Percentiles rank a stretch among this genome's conserved stretches.
phyloP scores from a whole-genome alignment of 1,140 invertebrate species.

The Drosophila azteca region DNA sequence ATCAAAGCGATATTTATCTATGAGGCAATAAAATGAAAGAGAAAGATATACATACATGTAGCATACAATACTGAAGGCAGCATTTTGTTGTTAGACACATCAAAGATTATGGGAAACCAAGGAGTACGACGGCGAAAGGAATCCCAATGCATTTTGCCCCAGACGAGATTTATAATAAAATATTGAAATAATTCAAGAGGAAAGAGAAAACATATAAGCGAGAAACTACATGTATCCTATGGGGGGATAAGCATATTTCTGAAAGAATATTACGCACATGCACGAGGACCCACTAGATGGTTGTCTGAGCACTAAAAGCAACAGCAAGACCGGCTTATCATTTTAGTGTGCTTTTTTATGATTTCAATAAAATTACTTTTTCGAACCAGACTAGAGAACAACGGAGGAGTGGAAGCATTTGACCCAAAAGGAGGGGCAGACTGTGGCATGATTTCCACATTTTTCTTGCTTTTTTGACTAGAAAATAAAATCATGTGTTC shows the following conservation, averaged over 20 bases:
- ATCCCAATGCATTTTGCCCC: slow-evolving; percentile 32
- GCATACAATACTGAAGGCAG: not conserved
- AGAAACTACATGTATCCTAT: not conserved
- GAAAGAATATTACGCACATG: slow-evolving; percentile 17
- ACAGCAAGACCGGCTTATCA: slow-evolving; percentile 40
- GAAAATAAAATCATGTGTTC: too few species aligned
- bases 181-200: slow-evolving; percentile 52
- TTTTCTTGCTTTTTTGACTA: too few species aligned
- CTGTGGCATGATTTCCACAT: not conserved
- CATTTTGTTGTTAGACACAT: slow-evolving; percentile 12
- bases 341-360: slow-evolving; percentile 17
- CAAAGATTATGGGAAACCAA: slow-evolving; percentile 6
- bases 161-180: slow-evolving; percentile 44
- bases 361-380: slow-evolving; percentile 26
- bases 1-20: slow-evolving; percentile 11
- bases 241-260: slow-evolving; percentile 23
- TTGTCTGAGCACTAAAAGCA: not conserved
- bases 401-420: not conserved
- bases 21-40: slow-evolving; percentile 8
- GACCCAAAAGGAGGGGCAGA: too few species aligned
- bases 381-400: not conserved
- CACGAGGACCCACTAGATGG: slow-evolving; percentile 7
- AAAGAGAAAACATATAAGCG: slow-evolving; percentile 17
- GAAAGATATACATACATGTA: not conserved
- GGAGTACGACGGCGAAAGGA: not conserved